Conservation (phyloP, 2,113 vertebrate genomes). For the Panurus biarmicus region DNA sequence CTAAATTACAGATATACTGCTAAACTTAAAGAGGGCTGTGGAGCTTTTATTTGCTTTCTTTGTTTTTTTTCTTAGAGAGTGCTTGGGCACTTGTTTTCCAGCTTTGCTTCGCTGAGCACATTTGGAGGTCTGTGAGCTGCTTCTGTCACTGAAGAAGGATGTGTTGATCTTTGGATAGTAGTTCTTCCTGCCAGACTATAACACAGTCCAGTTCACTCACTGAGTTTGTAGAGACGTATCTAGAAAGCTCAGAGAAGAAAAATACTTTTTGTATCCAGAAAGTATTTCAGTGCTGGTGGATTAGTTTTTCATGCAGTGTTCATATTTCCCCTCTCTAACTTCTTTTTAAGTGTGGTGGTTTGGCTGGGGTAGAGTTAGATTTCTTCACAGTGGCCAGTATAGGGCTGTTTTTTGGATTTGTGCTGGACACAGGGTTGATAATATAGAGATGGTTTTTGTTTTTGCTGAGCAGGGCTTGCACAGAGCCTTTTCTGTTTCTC, state of each 20-base stretch:
- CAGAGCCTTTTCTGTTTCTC: background rate
- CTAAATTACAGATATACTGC: background rate
- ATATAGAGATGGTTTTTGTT: background rate
- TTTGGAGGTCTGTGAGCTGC: background rate
- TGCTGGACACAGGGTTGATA: background rate
- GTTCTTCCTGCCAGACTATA: background rate
- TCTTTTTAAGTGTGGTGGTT: background rate
- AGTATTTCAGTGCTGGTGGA: background rate
- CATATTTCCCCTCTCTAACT: rapidly evolving
- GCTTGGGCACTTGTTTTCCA: background rate
- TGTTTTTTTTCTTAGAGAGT: background rate
- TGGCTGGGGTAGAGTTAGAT: background rate
- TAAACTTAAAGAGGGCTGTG: background rate
- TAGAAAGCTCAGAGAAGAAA: background rate
- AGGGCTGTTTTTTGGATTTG: background rate
- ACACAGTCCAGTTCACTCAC: background rate
- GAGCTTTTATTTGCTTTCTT: background rate
- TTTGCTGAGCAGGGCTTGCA: background rate
- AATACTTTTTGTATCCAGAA: background rate
- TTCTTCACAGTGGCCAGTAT: background rate
- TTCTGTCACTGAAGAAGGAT: background rate
- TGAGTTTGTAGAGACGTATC: background rate
- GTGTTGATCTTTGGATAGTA: background rate
- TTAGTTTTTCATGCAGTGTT: background rate
- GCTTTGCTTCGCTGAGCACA: background rate